These are phyloP conservation scores for Pantelozetes paolii DNA, from an alignment of 2,888 invertebrate genomes.

Conservation along the genomic window DNA sequence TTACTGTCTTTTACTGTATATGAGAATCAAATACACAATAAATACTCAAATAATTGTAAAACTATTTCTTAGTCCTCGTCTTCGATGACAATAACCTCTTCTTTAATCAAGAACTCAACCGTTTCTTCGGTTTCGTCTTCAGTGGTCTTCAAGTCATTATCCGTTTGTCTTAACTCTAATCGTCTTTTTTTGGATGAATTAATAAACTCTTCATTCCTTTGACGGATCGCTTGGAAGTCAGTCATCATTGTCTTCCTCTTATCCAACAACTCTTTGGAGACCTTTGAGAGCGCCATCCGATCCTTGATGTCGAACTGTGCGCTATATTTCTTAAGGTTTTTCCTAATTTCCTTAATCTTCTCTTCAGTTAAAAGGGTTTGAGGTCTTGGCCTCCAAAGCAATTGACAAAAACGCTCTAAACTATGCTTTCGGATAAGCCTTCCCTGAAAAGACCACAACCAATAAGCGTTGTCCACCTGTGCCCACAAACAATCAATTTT, in stretches of 20 bases:
- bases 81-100: slow-evolving; percentile 63
- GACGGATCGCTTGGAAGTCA: slow-evolving; percentile 76
- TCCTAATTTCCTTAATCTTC: slow-evolving; percentile 84
- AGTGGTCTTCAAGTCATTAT: slow-evolving; percentile 51
- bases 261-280: slow-evolving; percentile 80
- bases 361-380: slow-evolving; percentile 74
- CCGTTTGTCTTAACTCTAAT: slow-evolving; percentile 53
- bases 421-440: slow-evolving; percentile 71
- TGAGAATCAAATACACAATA: background rate
- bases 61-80: slow-evolving; percentile 11
- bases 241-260: slow-evolving; percentile 82
- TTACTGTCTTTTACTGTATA: no score
- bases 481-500: background rate
- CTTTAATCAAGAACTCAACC: slow-evolving; percentile 96
- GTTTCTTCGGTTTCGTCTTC: slow-evolving; percentile 84
- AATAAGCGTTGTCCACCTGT: slow-evolving; percentile 72
- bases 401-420: slow-evolving; percentile 87
- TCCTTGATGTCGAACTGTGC: slow-evolving; percentile 95
- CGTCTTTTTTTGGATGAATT: slow-evolving; percentile 71
- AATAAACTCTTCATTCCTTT: slow-evolving; percentile 70
- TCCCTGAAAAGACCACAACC: slow-evolving; percentile 96
- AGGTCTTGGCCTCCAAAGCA: slow-evolving; percentile 93
- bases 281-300: slow-evolving; percentile 81
- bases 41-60: background rate
- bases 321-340: slow-evolving; percentile 95